Conservation (phyloP, 2,113 vertebrate species). For the Morone chrysops region DNA sequence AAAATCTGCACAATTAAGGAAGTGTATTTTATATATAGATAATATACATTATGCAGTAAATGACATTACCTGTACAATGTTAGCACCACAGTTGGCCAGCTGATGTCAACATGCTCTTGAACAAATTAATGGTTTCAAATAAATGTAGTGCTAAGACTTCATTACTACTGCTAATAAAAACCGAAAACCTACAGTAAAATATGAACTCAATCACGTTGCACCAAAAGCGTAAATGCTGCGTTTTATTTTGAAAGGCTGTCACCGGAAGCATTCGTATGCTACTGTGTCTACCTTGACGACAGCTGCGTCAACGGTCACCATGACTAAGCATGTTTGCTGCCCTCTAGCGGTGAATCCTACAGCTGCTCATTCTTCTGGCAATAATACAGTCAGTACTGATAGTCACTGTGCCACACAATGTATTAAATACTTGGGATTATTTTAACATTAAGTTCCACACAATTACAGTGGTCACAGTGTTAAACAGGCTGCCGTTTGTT, state of each 20-base stretch:
- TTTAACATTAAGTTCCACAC: neutral
- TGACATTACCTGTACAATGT: no score
- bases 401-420: neutral
- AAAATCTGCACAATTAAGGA: neutral
- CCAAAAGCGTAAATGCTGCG: neutral
- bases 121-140: no score
- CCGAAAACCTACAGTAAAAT: neutral
- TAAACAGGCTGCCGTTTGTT: no score
- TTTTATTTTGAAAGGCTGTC: conserved; percentile 23
- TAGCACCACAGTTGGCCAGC: no score
- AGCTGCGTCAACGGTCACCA: neutral
- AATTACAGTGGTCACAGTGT: neutral
- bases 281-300: neutral
- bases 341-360: conserved; percentile 23
- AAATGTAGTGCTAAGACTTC: no score
- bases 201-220: no score
- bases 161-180: neutral
- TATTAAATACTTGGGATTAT: neutral
- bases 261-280: neutral
- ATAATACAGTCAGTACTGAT: neutral
- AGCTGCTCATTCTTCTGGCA: neutral
- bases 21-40: neutral
- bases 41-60: no score
- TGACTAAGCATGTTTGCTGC: neutral
- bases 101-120: no score